Conservation (phyloP, 2,113 vertebrate species). For the Nyctereutes procyonoides region DNA sequence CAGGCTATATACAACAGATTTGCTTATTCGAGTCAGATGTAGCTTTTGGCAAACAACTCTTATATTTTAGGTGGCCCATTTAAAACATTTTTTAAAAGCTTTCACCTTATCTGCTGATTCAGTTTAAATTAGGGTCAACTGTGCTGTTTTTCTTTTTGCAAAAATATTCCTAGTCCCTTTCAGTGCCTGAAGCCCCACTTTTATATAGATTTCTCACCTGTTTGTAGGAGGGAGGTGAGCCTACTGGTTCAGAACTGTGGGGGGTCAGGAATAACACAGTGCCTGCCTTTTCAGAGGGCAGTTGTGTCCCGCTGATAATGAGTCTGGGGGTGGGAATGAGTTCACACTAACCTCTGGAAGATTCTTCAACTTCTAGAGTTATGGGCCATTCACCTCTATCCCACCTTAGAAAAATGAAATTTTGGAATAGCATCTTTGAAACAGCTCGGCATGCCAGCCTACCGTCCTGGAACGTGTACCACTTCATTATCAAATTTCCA, state of each 20-base stretch:
- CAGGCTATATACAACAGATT: slow-evolving; percentile 68
- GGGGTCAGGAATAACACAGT: not conserved
- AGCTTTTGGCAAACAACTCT: slow-evolving; percentile 67
- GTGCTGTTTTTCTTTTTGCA: not conserved
- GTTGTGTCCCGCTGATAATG: not conserved
- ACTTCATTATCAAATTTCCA: slow-evolving; percentile 58
- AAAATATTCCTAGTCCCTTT: slow-evolving; percentile 32
- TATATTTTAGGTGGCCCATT: slow-evolving; percentile 39
- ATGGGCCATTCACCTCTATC: not conserved
- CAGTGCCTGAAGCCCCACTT: not conserved
- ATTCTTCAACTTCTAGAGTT: not conserved
- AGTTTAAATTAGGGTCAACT: slow-evolving; percentile 23
- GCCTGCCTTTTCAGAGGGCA: not conserved
- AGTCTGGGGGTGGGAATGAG: not conserved
- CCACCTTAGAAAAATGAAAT: not conserved
- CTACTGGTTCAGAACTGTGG: not conserved
- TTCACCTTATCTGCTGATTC: slow-evolving; percentile 2
- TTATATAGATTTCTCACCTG: slow-evolving; percentile 35
- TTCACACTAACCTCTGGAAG: not conserved
- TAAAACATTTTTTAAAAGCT: not conserved
- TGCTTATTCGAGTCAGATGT: slow-evolving; percentile 73
- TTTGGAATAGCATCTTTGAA: not conserved
- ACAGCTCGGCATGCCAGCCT: not conserved
- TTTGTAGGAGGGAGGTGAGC: not conserved
- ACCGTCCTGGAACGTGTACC: not conserved